A percentile compares a stretch with the other conserved stretches of the same genome.
Evolutionary conservation across 2,888 invertebrate genomes (phyloP).

Genomic region (Caenorhabditis imperialis): DNA sequence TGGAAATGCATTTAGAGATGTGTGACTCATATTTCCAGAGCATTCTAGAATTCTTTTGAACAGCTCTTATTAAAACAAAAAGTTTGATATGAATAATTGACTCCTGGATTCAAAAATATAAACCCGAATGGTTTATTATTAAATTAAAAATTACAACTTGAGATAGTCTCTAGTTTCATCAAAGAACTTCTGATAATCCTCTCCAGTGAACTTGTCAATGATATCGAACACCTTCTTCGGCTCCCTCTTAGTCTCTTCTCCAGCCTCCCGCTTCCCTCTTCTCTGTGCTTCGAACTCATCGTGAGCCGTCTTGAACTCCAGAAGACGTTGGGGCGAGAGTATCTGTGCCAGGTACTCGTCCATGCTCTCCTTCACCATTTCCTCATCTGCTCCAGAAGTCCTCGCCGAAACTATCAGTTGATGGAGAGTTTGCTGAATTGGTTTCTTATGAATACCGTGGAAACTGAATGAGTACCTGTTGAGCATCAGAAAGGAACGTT

Average conservation of each 20-base stretch:
- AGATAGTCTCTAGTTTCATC: constrained; percentile 30
- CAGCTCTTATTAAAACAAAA: no score
- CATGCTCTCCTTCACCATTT: constrained; percentile 51
- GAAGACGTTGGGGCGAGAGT: constrained; percentile 28
- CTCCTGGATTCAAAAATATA: no score
- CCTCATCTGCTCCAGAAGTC: constrained; percentile 43
- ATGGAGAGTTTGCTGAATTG: constrained; percentile 44
- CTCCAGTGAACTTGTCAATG: constrained; percentile 21
- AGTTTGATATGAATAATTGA: no score
- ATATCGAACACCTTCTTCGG: constrained; percentile 54
- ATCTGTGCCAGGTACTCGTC: constrained; percentile 51
- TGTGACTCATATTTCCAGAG: no score
- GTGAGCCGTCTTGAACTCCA: constrained; percentile 40
- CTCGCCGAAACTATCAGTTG: constrained; percentile 44
- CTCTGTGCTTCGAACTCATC: constrained; percentile 48
- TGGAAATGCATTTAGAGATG: no score
- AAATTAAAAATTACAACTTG: no score
- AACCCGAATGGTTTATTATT: no score
- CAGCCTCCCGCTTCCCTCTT: constrained; percentile 18
- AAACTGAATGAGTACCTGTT: constrained; percentile 41
- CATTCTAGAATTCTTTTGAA: no score
- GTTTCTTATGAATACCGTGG: not conserved
- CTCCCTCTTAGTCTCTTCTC: constrained; percentile 28
- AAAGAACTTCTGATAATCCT: constrained; percentile 47
- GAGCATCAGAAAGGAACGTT: constrained; percentile 30